These are phyloP conservation scores for Hippocampus mohnikei DNA, from an alignment of 2,113 vertebrate species.

Conservation along the genomic window DNA sequence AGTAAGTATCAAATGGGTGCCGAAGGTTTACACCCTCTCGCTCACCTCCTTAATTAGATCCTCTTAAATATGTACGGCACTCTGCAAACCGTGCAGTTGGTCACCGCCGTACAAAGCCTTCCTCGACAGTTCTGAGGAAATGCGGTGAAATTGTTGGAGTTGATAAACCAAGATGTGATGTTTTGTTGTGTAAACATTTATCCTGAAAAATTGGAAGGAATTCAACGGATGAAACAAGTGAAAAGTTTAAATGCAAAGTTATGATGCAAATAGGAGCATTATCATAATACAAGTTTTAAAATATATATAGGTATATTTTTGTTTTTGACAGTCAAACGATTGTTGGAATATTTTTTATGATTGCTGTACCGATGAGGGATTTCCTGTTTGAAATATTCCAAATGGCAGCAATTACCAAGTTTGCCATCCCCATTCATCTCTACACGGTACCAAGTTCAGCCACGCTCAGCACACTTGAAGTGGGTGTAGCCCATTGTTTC, in stretches of 20 bases:
- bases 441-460: conserved; percentile 41
- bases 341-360: conserved; percentile 10
- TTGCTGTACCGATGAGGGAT: neutral
- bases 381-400: neutral
- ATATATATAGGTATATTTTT: too few relatives aligned
- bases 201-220: neutral
- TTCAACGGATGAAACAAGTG: neutral
- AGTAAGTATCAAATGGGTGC: neutral
- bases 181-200: neutral
- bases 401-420: conserved; percentile 5
- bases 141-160: neutral
- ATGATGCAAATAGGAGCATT: neutral
- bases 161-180: neutral
- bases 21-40: conserved; percentile 9
- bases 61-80: conserved; percentile 1
- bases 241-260: neutral
- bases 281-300: neutral
- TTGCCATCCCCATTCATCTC: conserved; percentile 31
- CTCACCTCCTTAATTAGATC: conserved; percentile 11
- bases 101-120: conserved; percentile 10
- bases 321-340: neutral
- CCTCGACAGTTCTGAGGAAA: neutral
- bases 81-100: conserved; percentile 22
- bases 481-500: conserved; percentile 53
- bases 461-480: conserved; percentile 60